A percentile compares a stretch with the other conserved stretches of the same genome.
These are phyloP conservation scores for Trissonchulus sp. DNA, from an alignment of 2,888 invertebrate genomes.

Conservation along the genomic window DNA sequence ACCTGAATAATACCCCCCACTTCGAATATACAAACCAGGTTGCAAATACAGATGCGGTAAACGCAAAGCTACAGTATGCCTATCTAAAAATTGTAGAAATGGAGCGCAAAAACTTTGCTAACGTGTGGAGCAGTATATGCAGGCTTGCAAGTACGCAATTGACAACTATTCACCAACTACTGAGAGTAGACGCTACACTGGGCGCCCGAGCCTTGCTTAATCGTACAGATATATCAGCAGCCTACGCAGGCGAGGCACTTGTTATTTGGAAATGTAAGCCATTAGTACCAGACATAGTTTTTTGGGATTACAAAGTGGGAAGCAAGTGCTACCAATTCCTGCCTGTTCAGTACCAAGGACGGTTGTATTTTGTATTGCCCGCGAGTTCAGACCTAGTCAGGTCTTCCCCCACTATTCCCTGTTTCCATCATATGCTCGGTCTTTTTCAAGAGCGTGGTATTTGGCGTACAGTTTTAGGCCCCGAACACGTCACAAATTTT, in stretches of 20 bases:
- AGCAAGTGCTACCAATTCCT: constrained; percentile 17
- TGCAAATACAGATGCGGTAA: constrained; percentile 1
- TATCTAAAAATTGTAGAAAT: background rate
- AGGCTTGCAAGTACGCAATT: background rate
- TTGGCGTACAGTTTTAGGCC: too few species aligned
- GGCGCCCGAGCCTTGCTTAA: constrained; percentile 24
- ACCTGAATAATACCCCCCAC: too few species aligned
- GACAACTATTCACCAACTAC: constrained; percentile 8
- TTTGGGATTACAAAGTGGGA: constrained; percentile 17
- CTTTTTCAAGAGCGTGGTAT: too few species aligned
- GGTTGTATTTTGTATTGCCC: background rate
- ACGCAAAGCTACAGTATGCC: constrained; percentile 19
- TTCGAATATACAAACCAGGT: too few species aligned
- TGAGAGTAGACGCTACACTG: constrained; percentile 16
- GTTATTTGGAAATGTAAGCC: constrained; percentile 12
- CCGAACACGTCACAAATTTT: too few species aligned
- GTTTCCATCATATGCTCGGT: too few species aligned
- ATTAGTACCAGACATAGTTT: background rate
- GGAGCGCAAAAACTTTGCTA: background rate
- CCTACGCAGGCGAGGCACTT: constrained; percentile 23
- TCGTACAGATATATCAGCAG: background rate
- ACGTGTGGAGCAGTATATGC: constrained; percentile 16
- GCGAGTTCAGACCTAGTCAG: too few species aligned
- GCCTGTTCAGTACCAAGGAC: background rate
- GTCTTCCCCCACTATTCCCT: too few species aligned